Evolutionary conservation across 2,797 vertebrate species (phyloP).

Genomic region (Pseudocheirus occidentalis): DNA sequence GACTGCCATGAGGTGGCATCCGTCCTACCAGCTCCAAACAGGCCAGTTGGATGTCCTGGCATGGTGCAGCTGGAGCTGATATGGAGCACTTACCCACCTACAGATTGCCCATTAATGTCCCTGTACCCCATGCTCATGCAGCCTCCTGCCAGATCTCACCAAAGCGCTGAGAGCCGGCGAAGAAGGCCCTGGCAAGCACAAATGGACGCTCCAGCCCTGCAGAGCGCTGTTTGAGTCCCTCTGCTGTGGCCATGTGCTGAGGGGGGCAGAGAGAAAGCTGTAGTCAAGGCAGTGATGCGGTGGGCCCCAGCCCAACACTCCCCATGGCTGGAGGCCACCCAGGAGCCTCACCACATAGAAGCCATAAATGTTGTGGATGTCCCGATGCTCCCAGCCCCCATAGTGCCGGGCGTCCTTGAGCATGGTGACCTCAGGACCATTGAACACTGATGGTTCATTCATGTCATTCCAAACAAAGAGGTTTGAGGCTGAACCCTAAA

Average conservation of each 20-base stretch:
- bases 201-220: constrained; percentile 92
- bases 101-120: background rate
- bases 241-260: constrained; percentile 93
- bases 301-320: background rate
- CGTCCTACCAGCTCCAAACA: background rate
- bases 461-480: constrained; percentile 95
- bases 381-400: constrained; percentile 93
- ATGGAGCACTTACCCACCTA: background rate
- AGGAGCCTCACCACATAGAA: constrained; percentile 91
- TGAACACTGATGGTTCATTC: constrained; percentile 96
- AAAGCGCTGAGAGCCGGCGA: constrained; percentile 94
- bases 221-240: constrained; percentile 91
- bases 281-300: background rate
- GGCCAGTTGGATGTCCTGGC: background rate
- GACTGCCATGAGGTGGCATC: too few species aligned
- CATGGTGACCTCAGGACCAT: constrained; percentile 96
- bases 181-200: constrained; percentile 92
- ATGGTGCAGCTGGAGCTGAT: too few species aligned
- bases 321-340: background rate
- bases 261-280: background rate
- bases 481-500: constrained; percentile 91
- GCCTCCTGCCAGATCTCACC: constrained; percentile 84
- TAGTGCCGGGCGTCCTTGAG: constrained; percentile 92
- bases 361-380: constrained; percentile 95
- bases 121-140: background rate